Evolutionary conservation across 2,113 vertebrate genomes (phyloP), one percentile per base, ranked within the genome.

Genomic region (Xenopus laevis): DNA sequence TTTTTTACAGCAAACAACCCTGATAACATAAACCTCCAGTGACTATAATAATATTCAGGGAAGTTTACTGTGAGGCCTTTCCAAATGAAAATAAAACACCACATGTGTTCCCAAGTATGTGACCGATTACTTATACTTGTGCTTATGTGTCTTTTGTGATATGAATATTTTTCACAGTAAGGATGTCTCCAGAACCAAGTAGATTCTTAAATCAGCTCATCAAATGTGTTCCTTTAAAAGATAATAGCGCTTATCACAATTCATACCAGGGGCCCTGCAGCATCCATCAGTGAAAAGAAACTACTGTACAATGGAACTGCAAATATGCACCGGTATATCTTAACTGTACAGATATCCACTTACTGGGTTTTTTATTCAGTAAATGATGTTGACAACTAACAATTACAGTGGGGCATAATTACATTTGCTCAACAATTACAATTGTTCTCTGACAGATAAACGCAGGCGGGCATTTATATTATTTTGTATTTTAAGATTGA

Each of bases 121-220:
- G 79, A 79, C 65, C 76, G 83, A 82, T 86, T 82, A 81, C 55
- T 74, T 84, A 80, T 44, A 70, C 50, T 47, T 59, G 82, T 86
- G 75, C 71, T 72, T 17, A 78, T 78, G 62, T 79, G 18, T 5
- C 65, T 84, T 84, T 86, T 84, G 55, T 82, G 79, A 62, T 65
- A 33, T 71, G 71, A 83, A 81, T 83, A 79, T 79, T 87, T 85
- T 84, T 84, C 81, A 72, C 79, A 83, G 68, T 70, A 72, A 79
- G 81, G 81, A 77, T 74, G 18, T 80, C 65, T 80, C 78, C 76
- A 86, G 79, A 74, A 16, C 66, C 79, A 71, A 6, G 67, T 33
- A 82, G 17, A 66, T 72, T 12, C n/a, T 83, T 80, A 66, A 53
- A 71, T 68, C 27, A 79, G 58, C 83, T 84, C 45, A 62, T 72